A percentile compares a stretch with the other conserved stretches of the same genome.
phyloP scores from a whole-genome alignment of 1,140 invertebrate genomes.

The Lasioglossum albipes region DNA sequence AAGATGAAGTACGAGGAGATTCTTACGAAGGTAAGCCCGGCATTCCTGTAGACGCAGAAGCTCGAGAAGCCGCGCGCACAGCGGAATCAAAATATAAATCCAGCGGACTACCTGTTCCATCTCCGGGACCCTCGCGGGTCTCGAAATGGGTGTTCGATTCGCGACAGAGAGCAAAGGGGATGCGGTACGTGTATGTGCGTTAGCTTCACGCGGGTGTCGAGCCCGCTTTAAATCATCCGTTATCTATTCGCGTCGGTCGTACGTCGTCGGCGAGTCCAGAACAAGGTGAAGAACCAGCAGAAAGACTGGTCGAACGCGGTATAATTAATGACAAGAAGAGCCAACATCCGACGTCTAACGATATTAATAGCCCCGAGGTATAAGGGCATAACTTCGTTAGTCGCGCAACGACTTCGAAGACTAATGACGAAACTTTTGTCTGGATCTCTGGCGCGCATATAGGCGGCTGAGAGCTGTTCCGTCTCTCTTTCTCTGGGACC shows the following conservation, averaged over 20 bases:
- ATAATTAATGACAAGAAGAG: slow-evolving; percentile 62
- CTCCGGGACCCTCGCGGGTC: no score
- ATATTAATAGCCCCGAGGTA: slow-evolving; percentile 42
- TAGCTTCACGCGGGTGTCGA: background rate
- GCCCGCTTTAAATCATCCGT: slow-evolving; percentile 5
- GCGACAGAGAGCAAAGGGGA: background rate
- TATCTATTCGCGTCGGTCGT: slow-evolving; percentile 5
- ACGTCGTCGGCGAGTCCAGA: background rate
- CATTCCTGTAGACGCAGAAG: no score
- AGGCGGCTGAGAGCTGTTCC: no score
- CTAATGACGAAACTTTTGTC: slow-evolving; percentile 51
- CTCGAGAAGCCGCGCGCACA: no score
- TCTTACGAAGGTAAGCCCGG: no score
- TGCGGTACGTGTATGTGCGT: background rate
- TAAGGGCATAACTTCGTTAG: slow-evolving; percentile 46
- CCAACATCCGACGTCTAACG: slow-evolving; percentile 46
- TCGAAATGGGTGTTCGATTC: no score
- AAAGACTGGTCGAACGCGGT: slow-evolving; percentile 43
- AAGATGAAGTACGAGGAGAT: no score
- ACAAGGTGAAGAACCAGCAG: slow-evolving; percentile 27
- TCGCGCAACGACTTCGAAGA: slow-evolving; percentile 44
- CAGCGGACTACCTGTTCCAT: no score
- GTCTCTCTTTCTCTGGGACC: background rate
- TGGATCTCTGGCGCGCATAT: background rate
- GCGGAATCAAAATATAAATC: no score